Percentiles rank a stretch among this genome's conserved stretches.
Conservation (phyloP, 2,113 vertebrate species). For the Cyanoliseus patagonus region DNA sequence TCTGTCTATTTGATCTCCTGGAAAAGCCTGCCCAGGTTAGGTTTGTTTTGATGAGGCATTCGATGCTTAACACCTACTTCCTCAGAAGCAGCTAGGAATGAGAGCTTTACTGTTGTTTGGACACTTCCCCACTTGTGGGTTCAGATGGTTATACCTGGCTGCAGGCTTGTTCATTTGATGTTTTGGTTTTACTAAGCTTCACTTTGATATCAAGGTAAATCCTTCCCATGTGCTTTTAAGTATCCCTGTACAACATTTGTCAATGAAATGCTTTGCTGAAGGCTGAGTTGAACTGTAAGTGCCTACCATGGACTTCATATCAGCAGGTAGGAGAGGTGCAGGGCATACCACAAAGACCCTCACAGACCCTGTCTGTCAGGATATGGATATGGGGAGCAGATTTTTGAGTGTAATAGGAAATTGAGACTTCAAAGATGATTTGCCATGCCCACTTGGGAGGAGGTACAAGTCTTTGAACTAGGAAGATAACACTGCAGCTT, state of each 20-base stretch:
- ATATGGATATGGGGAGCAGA: neutral
- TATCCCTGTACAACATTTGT: neutral
- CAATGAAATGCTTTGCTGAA: neutral
- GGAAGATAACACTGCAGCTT: neutral
- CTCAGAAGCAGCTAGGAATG: neutral
- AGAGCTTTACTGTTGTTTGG: neutral
- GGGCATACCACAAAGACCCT: neutral
- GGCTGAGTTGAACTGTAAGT: neutral
- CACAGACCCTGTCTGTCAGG: neutral
- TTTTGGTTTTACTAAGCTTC: neutral
- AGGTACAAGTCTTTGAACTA: neutral
- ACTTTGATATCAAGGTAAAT: neutral
- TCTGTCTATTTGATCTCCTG: neutral
- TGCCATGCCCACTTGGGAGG: neutral
- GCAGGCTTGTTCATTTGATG: neutral
- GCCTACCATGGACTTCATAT: neutral
- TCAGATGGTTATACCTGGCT: neutral
- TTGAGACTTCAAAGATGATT: neutral
- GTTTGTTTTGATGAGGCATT: neutral
- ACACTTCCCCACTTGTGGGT: neutral
- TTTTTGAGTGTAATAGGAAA: neutral
- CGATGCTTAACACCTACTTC: neutral
- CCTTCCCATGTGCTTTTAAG: neutral
- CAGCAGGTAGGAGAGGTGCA: neutral
- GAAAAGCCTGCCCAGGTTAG: neutral